Base-by-base conservation (phyloP, 2,113 vertebrate genomes). In the Oreochromis aureus region DNA sequence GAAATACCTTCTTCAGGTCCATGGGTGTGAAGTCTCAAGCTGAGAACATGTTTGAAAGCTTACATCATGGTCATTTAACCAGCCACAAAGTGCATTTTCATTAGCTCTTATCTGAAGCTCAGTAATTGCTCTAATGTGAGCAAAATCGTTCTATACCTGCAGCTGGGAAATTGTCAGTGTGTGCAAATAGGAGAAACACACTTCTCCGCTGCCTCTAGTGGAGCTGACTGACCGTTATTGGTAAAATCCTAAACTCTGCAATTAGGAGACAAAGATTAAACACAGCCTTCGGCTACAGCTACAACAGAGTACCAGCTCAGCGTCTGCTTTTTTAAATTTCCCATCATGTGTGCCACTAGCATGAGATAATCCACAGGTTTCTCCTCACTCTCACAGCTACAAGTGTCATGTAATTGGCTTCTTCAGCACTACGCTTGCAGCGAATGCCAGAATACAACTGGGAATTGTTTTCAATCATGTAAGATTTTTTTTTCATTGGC, bases 31-130 rank as follows among this genome's bases (percentile, higher is more conserved):
- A 34, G 24, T 71, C 22, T 85, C 32, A 32, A 48, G 9, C 16
- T 48, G 41, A 32, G 18, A 81, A 27, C 5, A 39, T 41, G 56
- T 48, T 81, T 55, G 24, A 32, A 32, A 66, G 53, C 36, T 56
- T 41, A 22, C 44, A 15, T 34, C 10, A 3, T 39, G 76, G 86
- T 87, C 66, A 30, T 71, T 83, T 16, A 19, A 86, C 22, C 34
- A 34, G 27, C 63, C 5, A 13, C 79, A 63, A 87, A 87, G 71
- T 63, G 53, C 51, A 81, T 46, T 48, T 71, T 71, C 24, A 10
- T 51, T 81, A 81, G 11, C 83, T 83, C 27, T 86, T 86, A 92
- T 91, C 83, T 86, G 44, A 10, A 69, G 80, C 66, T 78, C 46
- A n/a, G 73, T 53, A 32, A 78, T 78, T 78, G 27, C 44, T 76